A percentile compares a stretch with the other conserved stretches of the same genome.
Conservation (phyloP, 2,797 vertebrate genomes). For the Hyperoplus immaculatus region DNA sequence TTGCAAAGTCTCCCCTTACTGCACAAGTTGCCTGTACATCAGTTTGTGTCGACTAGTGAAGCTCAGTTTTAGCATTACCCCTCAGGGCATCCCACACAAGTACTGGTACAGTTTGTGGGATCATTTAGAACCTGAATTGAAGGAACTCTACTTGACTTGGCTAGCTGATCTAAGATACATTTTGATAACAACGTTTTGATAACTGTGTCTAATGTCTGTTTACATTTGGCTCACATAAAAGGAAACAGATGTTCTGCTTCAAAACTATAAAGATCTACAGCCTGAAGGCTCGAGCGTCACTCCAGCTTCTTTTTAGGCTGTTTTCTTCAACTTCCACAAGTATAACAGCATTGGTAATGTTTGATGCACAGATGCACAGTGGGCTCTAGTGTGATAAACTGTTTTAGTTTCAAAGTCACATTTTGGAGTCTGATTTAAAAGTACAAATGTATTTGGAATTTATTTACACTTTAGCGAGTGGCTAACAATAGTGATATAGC, state of each 20-base stretch:
- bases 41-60: neutral
- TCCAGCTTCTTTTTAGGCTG: neutral
- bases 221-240: neutral
- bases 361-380: neutral
- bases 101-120: neutral
- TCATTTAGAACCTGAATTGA: neutral
- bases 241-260: neutral
- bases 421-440: neutral
- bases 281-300: neutral
- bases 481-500: no score
- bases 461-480: no score
- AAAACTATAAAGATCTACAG: neutral
- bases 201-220: neutral
- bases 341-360: neutral
- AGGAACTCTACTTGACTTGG: neutral
- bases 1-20: conserved; percentile 11
- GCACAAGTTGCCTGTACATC: neutral
- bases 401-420: neutral
- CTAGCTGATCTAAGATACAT: neutral
- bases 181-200: neutral
- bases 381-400: neutral
- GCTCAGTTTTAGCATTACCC: conserved; percentile 1
- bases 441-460: neutral
- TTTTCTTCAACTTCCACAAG: neutral
- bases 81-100: neutral